Evolutionary conservation across 2,888 invertebrate species (phyloP).

Genomic region (Brenthis daphne): DNA sequence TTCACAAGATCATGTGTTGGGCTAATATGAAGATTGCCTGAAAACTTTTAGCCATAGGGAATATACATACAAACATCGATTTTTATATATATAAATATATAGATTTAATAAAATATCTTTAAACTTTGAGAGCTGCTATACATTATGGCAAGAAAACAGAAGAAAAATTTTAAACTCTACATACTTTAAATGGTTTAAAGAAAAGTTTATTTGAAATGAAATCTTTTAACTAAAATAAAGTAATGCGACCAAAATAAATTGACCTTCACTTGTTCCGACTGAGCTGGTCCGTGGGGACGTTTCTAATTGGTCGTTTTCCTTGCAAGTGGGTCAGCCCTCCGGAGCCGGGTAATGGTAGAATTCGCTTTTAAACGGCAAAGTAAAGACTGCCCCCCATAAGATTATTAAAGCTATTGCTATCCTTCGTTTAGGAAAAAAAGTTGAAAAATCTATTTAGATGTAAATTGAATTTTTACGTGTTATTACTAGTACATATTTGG

Average conservation of each 20-base stretch:
- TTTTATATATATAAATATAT: too few species aligned
- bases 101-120: too few species aligned
- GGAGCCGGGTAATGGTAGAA: slow-evolving; percentile 29
- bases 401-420: neutral
- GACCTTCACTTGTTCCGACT: slow-evolving; percentile 11
- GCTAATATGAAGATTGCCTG: too few species aligned
- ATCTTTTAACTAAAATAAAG: slow-evolving; percentile 1
- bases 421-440: neutral
- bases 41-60: too few species aligned
- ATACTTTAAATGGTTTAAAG: neutral
- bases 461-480: too few species aligned
- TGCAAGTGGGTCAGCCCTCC: slow-evolving; percentile 30
- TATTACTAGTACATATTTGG: too few species aligned
- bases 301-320: slow-evolving; percentile 35
- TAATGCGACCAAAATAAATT: slow-evolving; percentile 23
- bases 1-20: too few species aligned
- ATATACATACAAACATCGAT: too few species aligned
- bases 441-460: too few species aligned
- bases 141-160: neutral
- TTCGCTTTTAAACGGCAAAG: slow-evolving; percentile 25
- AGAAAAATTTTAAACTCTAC: neutral
- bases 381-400: neutral
- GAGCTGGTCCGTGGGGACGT: slow-evolving; percentile 25
- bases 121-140: neutral
- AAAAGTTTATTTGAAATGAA: neutral